Base-by-base conservation (phyloP, 2,888 invertebrate species). In the Scaptomyza flava region DNA sequence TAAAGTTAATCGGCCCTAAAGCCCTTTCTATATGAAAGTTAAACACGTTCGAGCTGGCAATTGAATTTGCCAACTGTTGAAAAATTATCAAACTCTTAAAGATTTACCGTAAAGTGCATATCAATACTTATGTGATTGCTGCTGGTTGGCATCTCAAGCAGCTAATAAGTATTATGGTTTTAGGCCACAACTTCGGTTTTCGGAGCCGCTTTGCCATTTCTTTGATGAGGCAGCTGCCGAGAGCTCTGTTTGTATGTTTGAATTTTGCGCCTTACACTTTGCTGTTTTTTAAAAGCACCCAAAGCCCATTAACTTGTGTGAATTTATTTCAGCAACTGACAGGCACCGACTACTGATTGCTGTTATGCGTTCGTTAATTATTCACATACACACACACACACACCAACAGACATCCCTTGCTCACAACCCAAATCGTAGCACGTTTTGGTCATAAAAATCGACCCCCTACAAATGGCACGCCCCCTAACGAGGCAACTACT, bases 391-490 rank as follows among this genome's bases (percentile, higher is more conserved):
- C 38, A 73, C 58, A 64, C 59, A 43, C 48, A 38, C 43, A 17
- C 20, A 31, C 12, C 23, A 23, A 17, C 36, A 42, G 23, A 52
- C n/a, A 50, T 41, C 42, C 51, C 42, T 30, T 20, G 42, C 58
- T 41, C 51, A 46, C 54, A 60, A 42, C 23, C 58, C 50, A 63
- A 63, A 66, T 67, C 60, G 74, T 68, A 73, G 72, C 87, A 88
- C 89, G 87, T 89, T 88, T 82, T 62, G 82, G 79, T 84, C 88
- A 89, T 89, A 88, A 89, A 83, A 89, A 75, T 81, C 68, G 71
- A 27, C 70, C 86, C 66, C 68, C 72, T 68, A 54, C 34, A 70
- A 74, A 50, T 53, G 60, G 58, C 76, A 86, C 87, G 87, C 81
- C 84, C 83, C 71, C 69, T 64, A 82, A 73, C 68, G 79, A 71